A percentile compares a stretch with the other conserved stretches of the same genome.
Evolutionary conservation across 2,797 vertebrate species (phyloP).

Genomic region (Sylvia borin): DNA sequence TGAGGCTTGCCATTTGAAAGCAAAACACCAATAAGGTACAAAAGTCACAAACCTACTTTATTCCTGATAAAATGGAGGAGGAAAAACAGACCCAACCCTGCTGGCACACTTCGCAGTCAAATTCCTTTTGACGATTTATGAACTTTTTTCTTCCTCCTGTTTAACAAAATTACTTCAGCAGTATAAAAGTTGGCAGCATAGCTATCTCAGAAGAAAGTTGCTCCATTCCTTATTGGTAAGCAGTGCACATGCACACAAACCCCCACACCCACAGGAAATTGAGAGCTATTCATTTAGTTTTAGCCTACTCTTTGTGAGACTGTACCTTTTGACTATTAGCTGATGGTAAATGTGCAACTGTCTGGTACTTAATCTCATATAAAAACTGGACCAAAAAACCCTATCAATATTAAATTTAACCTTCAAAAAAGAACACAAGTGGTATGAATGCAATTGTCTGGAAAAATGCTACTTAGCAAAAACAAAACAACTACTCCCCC

Average conservation of each 20-base stretch:
- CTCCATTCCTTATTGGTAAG: slow-evolving; percentile 36
- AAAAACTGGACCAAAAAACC: background rate
- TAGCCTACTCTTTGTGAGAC: slow-evolving; percentile 3
- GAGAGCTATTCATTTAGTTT: slow-evolving; percentile 50
- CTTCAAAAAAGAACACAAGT: slow-evolving; percentile 15
- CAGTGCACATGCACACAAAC: background rate
- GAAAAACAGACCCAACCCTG: slow-evolving; percentile 40
- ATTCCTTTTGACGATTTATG: slow-evolving; percentile 23
- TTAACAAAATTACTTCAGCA: slow-evolving; percentile 32
- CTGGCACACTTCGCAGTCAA: slow-evolving; percentile 19
- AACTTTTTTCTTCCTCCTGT: background rate
- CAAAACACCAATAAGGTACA: background rate
- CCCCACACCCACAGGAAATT: slow-evolving; percentile 34
- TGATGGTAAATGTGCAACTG: slow-evolving; percentile 21
- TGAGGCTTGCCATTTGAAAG: background rate
- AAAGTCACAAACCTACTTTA: background rate
- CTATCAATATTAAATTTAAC: slow-evolving; percentile 3
- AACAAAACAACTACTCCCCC: slow-evolving; percentile 43
- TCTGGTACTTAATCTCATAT: slow-evolving; percentile 7
- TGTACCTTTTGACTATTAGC: slow-evolving; percentile 43
- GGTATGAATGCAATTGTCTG: slow-evolving; percentile 22
- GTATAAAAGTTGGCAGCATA: background rate
- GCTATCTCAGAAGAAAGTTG: background rate
- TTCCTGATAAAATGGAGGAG: background rate
- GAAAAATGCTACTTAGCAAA: slow-evolving; percentile 58